Conservation (phyloP, 1,140 invertebrate genomes). For the Medauroidea extradentata region DNA sequence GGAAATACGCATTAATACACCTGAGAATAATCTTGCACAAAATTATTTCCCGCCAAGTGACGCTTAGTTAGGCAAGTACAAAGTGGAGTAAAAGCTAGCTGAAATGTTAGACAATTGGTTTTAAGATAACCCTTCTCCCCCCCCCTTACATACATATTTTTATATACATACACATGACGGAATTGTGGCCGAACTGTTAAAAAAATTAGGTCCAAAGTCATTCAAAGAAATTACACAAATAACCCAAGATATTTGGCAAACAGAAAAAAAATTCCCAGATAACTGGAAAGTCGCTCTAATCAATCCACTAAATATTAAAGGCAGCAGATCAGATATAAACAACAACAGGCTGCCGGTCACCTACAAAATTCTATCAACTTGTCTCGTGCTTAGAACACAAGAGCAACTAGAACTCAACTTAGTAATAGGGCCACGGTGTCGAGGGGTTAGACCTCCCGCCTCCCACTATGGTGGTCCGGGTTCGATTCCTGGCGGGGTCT, state of each 20-base stretch:
- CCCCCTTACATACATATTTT: too few species aligned
- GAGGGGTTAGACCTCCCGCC: too few species aligned
- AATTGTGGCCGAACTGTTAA: constrained; percentile 2
- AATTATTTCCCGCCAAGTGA: too few species aligned
- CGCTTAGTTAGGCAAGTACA: too few species aligned
- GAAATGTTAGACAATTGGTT: too few species aligned
- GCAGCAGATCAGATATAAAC: neutral
- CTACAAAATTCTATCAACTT: neutral
- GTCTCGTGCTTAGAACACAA: neutral
- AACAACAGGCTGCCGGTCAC: neutral
- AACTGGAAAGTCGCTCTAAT: neutral
- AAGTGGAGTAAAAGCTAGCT: too few species aligned
- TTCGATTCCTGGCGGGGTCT: too few species aligned
- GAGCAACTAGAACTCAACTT: constrained; percentile 2
- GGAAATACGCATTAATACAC: too few species aligned
- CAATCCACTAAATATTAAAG: neutral
- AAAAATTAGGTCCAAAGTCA: neutral
- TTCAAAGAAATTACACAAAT: neutral
- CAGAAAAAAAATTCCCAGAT: neutral
- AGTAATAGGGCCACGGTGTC: neutral
- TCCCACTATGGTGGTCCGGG: too few species aligned
- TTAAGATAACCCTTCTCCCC: too few species aligned
- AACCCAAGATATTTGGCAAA: neutral
- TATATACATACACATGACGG: too few species aligned
- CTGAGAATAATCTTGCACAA: too few species aligned